Base-by-base conservation (phyloP, 1,140 invertebrate genomes). In the Lethrus apterus region DNA sequence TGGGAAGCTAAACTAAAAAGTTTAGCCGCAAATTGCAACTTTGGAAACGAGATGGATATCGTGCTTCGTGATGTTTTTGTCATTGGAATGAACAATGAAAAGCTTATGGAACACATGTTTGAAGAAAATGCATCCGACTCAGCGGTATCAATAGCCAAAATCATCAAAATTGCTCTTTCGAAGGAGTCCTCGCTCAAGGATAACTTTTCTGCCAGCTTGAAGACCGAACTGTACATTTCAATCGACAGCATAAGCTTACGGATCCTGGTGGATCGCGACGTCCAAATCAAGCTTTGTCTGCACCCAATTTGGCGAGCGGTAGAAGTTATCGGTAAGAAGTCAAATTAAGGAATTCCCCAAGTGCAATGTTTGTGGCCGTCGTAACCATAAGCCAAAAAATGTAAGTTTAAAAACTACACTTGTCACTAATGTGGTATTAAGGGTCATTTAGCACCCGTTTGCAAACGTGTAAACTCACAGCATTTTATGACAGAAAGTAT, bases 91-190 rank as follows among this genome's bases (percentile, higher is more conserved):
- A 24, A 43, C 15, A 24, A 42, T 26, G 14, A 21, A 21, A 35
- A 18, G 15, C 42, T 48, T 11, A 48, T 48, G 40, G 36, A 42
- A 13, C 18, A 30, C n/a, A 19, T 43, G 9, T 43, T 44, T 18
- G 46, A 48, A 41, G 46, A 48, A 42, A 36, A 48, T 32, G 46
- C 46, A 15, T 48, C 36, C 9, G 34, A 35, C 13, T 21, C 18
- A 10, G 18, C 18, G 5, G 18, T 38, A 13, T 38, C 31, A 8
- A 34, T 31, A 23, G 11, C 29, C 10, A 41, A 31, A 34, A 20
- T 43, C 24, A 23, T 42, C 11, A 48, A 48, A 31, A 17, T 48
- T 7, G 46, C 38, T 17, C 17, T 17, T 29, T n/a, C 45, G 10
- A 46, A 46, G 45, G 36, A 48, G 21, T 48, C 24, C 9, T 8